Percentiles rank a stretch among this genome's conserved stretches.
These are phyloP conservation scores for Nysson spinosus DNA, from an alignment of 2,888 invertebrate genomes.

Conservation along the genomic window DNA sequence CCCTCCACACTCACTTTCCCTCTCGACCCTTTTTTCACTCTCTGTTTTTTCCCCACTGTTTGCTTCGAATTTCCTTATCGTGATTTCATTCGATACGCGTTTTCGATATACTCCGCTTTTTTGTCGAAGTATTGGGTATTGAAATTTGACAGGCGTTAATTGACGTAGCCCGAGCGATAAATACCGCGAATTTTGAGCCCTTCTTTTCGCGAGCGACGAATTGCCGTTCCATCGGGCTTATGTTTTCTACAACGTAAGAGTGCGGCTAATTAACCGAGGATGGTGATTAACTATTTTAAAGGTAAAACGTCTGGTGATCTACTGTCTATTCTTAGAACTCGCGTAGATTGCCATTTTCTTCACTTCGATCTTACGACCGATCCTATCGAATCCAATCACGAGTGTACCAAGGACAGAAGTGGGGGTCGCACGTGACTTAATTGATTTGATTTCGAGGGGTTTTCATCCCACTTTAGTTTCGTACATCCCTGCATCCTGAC, in stretches of 20 bases:
- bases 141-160: no score
- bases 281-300: no score
- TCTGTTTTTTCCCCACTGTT: constrained; percentile 3
- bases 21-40: constrained; percentile 8
- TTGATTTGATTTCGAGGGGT: constrained; percentile 75
- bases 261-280: no score
- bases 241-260: no score
- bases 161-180: no score
- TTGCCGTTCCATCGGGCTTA: no score
- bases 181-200: no score
- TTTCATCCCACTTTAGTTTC: constrained; percentile 65
- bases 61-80: background rate
- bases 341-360: no score
- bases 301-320: no score
- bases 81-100: background rate
- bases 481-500: constrained; percentile 40
- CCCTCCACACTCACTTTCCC: constrained; percentile 30
- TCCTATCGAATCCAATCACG: constrained; percentile 67
- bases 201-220: no score
- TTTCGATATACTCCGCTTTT: background rate
- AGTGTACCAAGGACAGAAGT: constrained; percentile 44
- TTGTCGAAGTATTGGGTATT: background rate
- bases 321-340: background rate
- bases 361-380: constrained; percentile 68
- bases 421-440: constrained; percentile 72